Evolutionary conservation across 2,888 invertebrate species (phyloP), one percentile per base, ranked within the genome.

Genomic region (Aphrophora alni): DNA sequence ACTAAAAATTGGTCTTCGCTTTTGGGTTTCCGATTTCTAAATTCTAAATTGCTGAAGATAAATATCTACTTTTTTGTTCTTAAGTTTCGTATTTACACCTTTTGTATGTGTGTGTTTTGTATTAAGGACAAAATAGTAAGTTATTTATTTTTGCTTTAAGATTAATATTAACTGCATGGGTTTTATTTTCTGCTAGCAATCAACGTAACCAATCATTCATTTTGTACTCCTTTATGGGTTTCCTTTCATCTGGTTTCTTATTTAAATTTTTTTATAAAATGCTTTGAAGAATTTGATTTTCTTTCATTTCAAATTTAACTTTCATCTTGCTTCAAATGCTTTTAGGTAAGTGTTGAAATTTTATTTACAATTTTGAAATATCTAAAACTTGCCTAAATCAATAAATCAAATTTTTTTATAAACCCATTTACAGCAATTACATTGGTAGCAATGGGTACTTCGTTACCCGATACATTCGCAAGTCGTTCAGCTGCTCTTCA

Each of bases 391-490:
- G 33, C 8, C 33, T 44, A 44, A 14, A 14, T 2, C 2, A 44
- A 44, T 44, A 17, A 44, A 44, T 17, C 44, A 59, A 44, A 44
- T 14, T 2, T 59, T n/a, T 59, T 59, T 59, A n/a, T 21, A 59
- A n/a, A 59, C 14, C 1, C 12, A 59, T 81, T 85, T 85, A 10
- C 83, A 84, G 90, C 90, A 4, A 90, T 90, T 73, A 90, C 90
- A 2, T 87, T 92, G 81, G 92, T 92, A 25, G 91, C 92, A 4
- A 85, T 92, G 84, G 92, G 91, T 17, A 91, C 91, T 10, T 90
- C 90, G 71, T 88, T 91, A 78, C 91, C 91, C 0, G 92, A 92
- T 85, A 89, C 91, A 5, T 92, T 92, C 86, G 92, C 92, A 38
- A 90, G 90, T 76, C 89, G 89, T 84, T 88, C 89, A 59, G 92